Conservation (phyloP, 37 sponge, comb jelly and placozoan genomes). For the Mnemiopsis leidyi region DNA sequence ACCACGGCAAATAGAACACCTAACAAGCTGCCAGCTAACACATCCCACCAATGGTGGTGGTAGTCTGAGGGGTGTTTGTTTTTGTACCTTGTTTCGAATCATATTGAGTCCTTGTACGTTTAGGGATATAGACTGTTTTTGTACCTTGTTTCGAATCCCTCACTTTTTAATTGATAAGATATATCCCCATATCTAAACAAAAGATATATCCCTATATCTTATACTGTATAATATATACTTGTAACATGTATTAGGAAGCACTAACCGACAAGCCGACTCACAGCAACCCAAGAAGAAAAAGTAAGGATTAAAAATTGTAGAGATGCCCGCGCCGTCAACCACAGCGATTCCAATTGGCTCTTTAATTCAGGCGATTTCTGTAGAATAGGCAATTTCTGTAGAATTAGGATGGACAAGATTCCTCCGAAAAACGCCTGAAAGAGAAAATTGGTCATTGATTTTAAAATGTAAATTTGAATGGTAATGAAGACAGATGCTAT, state of each 20-base stretch:
- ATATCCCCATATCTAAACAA: too few relatives aligned
- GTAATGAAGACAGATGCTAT: too few relatives aligned
- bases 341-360: background rate
- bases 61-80: background rate
- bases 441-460: too few relatives aligned
- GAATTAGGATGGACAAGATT: constrained; percentile 4
- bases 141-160: too few relatives aligned
- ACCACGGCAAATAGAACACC: background rate
- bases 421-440: background rate
- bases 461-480: too few relatives aligned
- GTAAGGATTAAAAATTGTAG: background rate
- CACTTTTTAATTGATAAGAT: too few relatives aligned
- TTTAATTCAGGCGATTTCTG: background rate
- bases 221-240: too few relatives aligned
- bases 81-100: too few relatives aligned
- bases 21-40: background rate
- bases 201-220: too few relatives aligned
- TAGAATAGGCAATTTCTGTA: background rate
- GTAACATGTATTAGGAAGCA: too few relatives aligned
- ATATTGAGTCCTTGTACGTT: too few relatives aligned
- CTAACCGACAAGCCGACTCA: background rate
- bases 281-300: background rate
- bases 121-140: too few relatives aligned
- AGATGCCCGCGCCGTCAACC: background rate
- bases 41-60: constrained; percentile 25